phyloP scores from a whole-genome alignment of 2,888 invertebrate species.

The Cryptocheilus praepositus region DNA sequence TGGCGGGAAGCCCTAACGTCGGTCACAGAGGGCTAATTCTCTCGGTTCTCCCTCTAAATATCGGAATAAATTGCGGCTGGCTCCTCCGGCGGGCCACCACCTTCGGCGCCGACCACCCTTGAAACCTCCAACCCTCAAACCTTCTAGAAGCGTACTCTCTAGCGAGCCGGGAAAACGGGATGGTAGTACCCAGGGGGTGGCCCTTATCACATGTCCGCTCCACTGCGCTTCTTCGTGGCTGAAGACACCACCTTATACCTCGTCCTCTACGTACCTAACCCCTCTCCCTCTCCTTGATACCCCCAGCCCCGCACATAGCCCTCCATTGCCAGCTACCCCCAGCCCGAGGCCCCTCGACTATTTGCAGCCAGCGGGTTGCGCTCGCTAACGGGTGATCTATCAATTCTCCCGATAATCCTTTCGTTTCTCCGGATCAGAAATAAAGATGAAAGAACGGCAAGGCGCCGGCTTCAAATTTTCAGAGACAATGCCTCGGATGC shows the following conservation, averaged over 20 bases:
- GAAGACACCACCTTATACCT: conserved; percentile 62
- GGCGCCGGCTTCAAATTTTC: no score
- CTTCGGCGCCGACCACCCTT: conserved; percentile 28
- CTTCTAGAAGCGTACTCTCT: conserved; percentile 7
- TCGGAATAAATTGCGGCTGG: conserved; percentile 69
- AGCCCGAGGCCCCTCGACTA: conserved; percentile 46
- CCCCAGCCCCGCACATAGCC: conserved; percentile 20
- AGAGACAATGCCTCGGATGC: no score
- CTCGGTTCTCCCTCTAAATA: conserved; percentile 62
- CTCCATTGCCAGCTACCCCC: background rate
- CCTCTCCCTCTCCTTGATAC: conserved; percentile 22
- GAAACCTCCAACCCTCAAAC: conserved; percentile 22
- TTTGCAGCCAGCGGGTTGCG: conserved; percentile 48
- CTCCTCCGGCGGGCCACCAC: conserved; percentile 26
- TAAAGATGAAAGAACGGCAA: conserved; percentile 21
- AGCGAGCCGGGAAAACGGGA: background rate
- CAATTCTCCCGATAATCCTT: conserved; percentile 50
- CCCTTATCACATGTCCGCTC: conserved; percentile 72
- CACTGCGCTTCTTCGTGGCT: conserved; percentile 67
- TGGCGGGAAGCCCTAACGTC: conserved; percentile 17
- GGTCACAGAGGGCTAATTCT: conserved; percentile 52
- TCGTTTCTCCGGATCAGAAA: conserved; percentile 43
- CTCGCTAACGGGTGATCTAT: conserved; percentile 62
- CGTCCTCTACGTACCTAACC: conserved; percentile 44
- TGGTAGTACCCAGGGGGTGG: conserved; percentile 53